phyloP scores from a whole-genome alignment of 2,797 vertebrate genomes.

The Thripadectes ignobilis region DNA sequence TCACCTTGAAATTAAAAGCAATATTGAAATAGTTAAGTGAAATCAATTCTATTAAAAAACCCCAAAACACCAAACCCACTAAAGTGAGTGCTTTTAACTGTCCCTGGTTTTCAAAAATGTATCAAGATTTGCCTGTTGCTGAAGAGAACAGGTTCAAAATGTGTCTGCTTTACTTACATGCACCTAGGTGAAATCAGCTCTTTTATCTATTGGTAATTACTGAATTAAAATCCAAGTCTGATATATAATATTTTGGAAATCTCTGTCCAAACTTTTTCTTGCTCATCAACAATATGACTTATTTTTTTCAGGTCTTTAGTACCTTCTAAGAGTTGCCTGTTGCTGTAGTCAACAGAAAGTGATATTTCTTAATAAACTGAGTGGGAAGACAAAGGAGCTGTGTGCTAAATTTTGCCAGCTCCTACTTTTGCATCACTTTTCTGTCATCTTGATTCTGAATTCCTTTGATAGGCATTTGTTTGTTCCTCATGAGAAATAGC shows the following conservation, averaged over 20 bases:
- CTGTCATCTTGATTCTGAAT: slow-evolving; percentile 81
- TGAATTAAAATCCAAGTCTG: neutral
- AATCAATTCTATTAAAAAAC: neutral
- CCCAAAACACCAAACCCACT: neutral
- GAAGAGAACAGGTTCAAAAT: neutral
- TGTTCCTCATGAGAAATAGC: neutral
- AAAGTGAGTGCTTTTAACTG: neutral
- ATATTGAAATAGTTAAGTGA: neutral
- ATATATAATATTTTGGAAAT: neutral
- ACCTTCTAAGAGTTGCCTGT: slow-evolving; percentile 82
- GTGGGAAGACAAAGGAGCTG: slow-evolving; percentile 79
- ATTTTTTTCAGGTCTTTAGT: slow-evolving; percentile 82
- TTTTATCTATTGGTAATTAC: neutral
- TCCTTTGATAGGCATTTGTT: slow-evolving; percentile 39
- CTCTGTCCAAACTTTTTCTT: neutral
- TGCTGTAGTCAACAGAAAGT: slow-evolving; percentile 85
- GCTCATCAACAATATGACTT: neutral
- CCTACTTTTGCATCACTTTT: slow-evolving; percentile 82
- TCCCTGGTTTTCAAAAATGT: neutral
- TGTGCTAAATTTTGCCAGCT: slow-evolving; percentile 83
- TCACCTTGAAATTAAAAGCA: neutral
- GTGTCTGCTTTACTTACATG: neutral
- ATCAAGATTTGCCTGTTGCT: neutral
- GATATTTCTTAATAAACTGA: slow-evolving; percentile 79
- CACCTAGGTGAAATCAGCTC: neutral